Conservation (phyloP, 1,140 invertebrate genomes). For the Diploscapter pachys region DNA sequence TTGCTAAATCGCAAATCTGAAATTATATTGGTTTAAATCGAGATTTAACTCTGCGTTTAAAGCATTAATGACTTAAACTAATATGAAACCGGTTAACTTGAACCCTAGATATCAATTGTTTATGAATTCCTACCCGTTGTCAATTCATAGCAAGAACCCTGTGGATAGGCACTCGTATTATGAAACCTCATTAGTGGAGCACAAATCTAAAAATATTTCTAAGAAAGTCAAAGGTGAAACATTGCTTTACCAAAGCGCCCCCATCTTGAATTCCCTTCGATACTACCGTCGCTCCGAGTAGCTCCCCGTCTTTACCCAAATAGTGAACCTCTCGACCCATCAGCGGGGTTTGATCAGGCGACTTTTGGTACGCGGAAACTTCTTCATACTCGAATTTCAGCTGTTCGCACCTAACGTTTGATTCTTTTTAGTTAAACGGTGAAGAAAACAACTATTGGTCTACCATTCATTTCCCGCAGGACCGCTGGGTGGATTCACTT, state of each 20-base stretch:
- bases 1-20: background rate
- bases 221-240: background rate
- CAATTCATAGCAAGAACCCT: constrained; percentile 35
- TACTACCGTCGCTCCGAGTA: constrained; percentile 23
- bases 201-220: constrained; percentile 25
- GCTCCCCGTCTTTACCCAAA: constrained; percentile 26
- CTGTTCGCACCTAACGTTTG: constrained; percentile 13
- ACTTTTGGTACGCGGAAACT: constrained; percentile 7
- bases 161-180: constrained; percentile 27
- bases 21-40: too few species aligned
- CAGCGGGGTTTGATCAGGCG: constrained; percentile 10
- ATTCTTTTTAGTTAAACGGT: background rate
- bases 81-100: too few species aligned
- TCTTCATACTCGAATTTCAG: constrained; percentile 31
- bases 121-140: constrained; percentile 7
- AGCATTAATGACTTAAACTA: too few species aligned
- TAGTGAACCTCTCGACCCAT: constrained; percentile 11
- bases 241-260: constrained; percentile 17
- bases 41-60: too few species aligned
- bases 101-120: too few species aligned
- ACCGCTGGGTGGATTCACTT: constrained; percentile 6
- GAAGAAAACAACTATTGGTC: background rate
- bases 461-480: background rate
- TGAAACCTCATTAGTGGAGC: constrained; percentile 31
- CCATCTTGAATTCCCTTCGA: constrained; percentile 26